These are phyloP conservation scores for Arenicola marina DNA, from an alignment of 2,888 invertebrate genomes.

Conservation along the genomic window DNA sequence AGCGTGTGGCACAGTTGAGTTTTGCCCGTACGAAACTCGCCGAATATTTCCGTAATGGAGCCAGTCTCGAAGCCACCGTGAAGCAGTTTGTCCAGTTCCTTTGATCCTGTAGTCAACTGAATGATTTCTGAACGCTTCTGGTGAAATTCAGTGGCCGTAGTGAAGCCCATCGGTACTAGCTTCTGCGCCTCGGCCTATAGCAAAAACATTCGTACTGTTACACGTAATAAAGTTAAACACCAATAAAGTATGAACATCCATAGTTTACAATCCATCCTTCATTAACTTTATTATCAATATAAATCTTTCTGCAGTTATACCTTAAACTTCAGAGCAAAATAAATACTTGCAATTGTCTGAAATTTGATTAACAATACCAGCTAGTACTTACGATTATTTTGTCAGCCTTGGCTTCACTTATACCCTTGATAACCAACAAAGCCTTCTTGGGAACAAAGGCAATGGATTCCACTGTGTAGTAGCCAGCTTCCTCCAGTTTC, in stretches of 20 bases:
- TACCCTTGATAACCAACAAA: conserved; percentile 82
- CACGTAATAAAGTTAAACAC: not conserved
- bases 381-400: conserved; percentile 75
- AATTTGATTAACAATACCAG: too few species aligned
- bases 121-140: conserved; percentile 94
- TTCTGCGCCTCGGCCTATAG: conserved; percentile 80
- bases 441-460: conserved; percentile 94
- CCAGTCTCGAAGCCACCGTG: conserved; percentile 98
- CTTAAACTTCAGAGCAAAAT: too few species aligned
- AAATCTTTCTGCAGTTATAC: too few species aligned
- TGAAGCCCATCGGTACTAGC: conserved; percentile 96
- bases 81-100: conserved; percentile 87
- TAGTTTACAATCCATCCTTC: too few species aligned
- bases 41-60: conserved; percentile 97
- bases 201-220: not conserved
- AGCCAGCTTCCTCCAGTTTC: conserved; percentile 90
- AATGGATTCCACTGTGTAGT: conserved; percentile 91
- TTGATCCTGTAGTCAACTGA: conserved; percentile 84
- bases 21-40: conserved; percentile 97
- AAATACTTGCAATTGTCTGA: too few species aligned
- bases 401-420: conserved; percentile 97
- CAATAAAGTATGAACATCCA: too few species aligned
- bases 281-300: too few species aligned
- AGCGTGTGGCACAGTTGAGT: conserved; percentile 95
- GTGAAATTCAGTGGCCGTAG: conserved; percentile 95